phyloP scores from a whole-genome alignment of 2,888 invertebrate species.

The Stomorhina lunata region DNA sequence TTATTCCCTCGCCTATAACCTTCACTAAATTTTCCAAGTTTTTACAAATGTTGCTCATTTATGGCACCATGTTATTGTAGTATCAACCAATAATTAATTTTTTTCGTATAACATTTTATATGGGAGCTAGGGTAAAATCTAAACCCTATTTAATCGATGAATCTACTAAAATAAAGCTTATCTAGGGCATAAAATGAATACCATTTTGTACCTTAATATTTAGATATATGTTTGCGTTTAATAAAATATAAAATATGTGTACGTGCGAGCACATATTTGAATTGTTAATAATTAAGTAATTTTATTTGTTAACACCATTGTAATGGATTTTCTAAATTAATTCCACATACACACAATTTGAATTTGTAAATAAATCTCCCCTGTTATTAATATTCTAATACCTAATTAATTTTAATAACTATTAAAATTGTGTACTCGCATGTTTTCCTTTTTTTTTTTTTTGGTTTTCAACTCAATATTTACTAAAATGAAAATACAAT shows the following conservation, averaged over 20 bases:
- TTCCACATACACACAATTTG: neutral
- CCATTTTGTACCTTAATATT: no score
- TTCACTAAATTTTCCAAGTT: no score
- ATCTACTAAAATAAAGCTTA: no score
- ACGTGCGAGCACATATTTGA: neutral
- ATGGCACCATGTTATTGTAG: no score
- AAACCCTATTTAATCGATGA: no score
- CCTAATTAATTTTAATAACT: constrained; percentile 30
- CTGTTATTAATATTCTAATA: constrained; percentile 8
- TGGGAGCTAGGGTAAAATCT: no score
- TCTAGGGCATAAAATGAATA: no score
- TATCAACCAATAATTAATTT: no score
- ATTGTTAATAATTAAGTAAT: neutral
- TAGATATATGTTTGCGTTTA: no score
- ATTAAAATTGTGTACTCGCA: neutral
- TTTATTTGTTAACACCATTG: constrained; percentile 31
- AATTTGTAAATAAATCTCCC: neutral
- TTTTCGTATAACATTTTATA: no score
- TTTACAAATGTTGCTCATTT: no score
- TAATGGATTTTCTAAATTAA: constrained; percentile 23
- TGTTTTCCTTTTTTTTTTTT: neutral
- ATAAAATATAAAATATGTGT: neutral
- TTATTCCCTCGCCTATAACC: no score
- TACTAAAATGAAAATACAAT: neutral
- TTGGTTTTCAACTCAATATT: neutral